These are phyloP conservation scores for Glaucomys volans DNA, from an alignment of 2,113 vertebrate species.

Conservation along the genomic window DNA sequence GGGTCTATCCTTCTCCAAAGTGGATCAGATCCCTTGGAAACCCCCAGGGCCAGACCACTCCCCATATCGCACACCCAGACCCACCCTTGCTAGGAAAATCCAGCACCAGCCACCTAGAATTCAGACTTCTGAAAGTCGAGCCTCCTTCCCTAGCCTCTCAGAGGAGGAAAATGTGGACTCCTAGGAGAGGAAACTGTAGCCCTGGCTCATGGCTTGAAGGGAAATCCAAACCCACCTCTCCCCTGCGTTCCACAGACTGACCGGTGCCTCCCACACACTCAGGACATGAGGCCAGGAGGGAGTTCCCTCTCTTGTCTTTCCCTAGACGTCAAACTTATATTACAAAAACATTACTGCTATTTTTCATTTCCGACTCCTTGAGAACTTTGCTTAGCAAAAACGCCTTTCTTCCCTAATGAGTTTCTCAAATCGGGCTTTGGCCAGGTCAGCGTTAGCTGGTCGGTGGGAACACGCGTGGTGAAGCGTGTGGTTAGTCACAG, in stretches of 20 bases:
- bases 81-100: background rate
- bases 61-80: background rate
- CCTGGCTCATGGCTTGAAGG: background rate
- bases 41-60: background rate
- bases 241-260: background rate
- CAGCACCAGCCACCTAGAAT: background rate
- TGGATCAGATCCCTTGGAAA: background rate
- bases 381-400: background rate
- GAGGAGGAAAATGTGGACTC: background rate
- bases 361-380: background rate
- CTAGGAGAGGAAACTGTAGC: background rate
- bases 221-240: background rate
- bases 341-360: background rate
- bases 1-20: background rate
- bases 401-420: background rate
- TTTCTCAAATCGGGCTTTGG: background rate
- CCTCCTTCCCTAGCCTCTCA: background rate
- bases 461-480: background rate
- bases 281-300: background rate
- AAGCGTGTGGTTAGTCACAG: background rate
- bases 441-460: background rate
- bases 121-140: background rate
- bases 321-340: background rate
- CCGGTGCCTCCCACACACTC: background rate
- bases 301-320: accelerated